Conservation (phyloP, 2,797 vertebrate genomes). For the Chelidonichthys spinosus region DNA sequence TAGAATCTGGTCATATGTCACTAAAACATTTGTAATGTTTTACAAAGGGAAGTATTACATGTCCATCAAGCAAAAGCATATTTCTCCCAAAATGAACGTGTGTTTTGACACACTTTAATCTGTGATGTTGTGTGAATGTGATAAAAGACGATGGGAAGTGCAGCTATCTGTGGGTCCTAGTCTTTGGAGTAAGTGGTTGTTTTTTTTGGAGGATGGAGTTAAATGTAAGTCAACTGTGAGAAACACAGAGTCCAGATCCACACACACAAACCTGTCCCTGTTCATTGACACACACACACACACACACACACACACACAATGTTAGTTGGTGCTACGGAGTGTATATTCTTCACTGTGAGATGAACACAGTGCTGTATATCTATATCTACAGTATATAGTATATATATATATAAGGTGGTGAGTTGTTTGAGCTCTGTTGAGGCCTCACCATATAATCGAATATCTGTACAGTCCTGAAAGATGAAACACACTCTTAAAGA, state of each 20-base stretch:
- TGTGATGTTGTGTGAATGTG: constrained; percentile 43
- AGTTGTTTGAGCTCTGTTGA: constrained; percentile 17
- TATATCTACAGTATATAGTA: constrained; percentile 27
- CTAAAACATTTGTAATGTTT: constrained; percentile 76
- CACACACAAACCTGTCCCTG: constrained; percentile 23
- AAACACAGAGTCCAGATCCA: constrained; percentile 1
- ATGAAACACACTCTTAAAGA: constrained; percentile 9
- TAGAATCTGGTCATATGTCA: constrained; percentile 62
- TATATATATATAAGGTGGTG: constrained; percentile 22
- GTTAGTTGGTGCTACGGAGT: constrained; percentile 35
- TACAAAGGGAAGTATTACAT: constrained; percentile 82
- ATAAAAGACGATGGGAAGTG: constrained; percentile 35
- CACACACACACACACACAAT: background rate
- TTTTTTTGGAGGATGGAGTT: background rate
- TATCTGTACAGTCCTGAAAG: constrained; percentile 37
- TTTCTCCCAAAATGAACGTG: constrained; percentile 22
- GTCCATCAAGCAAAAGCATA: constrained; percentile 54
- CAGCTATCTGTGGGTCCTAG: constrained; percentile 11
- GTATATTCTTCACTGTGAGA: constrained; percentile 48
- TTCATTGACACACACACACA: constrained; percentile 17
- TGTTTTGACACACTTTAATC: constrained; percentile 28
- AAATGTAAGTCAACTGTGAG: constrained; percentile 15
- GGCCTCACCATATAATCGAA: constrained; percentile 20
- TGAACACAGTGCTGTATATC: constrained; percentile 51
- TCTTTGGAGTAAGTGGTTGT: constrained; percentile 20